Base-by-base conservation (phyloP, 2,888 invertebrate genomes). In the Tetragonisca angustula region DNA sequence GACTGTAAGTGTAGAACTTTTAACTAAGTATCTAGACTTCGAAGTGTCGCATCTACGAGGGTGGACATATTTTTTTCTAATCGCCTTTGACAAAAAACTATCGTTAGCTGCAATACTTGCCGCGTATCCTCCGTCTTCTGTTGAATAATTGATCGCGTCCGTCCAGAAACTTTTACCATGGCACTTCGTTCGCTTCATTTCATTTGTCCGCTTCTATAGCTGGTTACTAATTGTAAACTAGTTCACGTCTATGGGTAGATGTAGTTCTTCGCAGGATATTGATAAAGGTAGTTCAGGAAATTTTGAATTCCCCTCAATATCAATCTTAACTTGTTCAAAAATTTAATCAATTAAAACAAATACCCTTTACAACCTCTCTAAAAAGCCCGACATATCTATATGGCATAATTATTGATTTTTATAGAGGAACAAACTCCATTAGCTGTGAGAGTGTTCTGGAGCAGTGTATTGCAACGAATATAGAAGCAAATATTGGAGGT, bases 121-220 rank as follows among this genome's bases (percentile, higher is more conserved):
- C 27, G 52, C 13, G 36, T 11, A 61, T 19, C 13, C 2, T 24
- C n/a, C 19, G 61, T 11, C 36, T 36, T n/a, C 17, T 21, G 19
- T 13, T 70, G 62, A 76, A 76, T 71, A 62, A 76, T 76, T 70
- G 2, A 76, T 49, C 36, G 4, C 19, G 43, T n/a, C 15, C 17
- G 27, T 56, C 27, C 65, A 19, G 11, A 27, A 52, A 62, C 75
- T 54, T 19, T 32, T 6, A 9, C n/a, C 43, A n/a, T 24, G 21
- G 27, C 4, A 1, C n/a, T 0, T 17, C 36, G 2, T 54, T n/a
- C 19, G 43, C 52, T 64, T 11, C 27, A 27, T 27, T 27, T 27
- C 24, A 43, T 24, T 62, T 32, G 2, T 50, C 6, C 6, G 32
- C 9, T 24, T 5, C 71, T 17, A 43, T 43, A 59, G 56, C 17